Base-by-base conservation (phyloP, 2,797 vertebrate genomes). In the Eulemur mongoz region DNA sequence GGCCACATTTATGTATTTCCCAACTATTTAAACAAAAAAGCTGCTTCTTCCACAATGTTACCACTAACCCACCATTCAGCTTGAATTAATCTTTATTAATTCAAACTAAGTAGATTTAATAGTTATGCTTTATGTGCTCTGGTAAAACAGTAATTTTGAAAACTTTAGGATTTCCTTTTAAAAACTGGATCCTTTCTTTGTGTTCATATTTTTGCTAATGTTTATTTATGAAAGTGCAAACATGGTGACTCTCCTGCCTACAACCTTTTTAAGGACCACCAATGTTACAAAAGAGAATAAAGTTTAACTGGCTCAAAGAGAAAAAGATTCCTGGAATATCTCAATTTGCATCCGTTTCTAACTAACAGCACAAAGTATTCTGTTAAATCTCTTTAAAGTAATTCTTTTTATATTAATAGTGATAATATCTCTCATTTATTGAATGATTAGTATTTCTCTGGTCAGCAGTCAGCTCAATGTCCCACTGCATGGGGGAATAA, bases 71-170 rank as follows among this genome's bases (percentile, higher is more conserved):
- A 78, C 11, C 22, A 72, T 27, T 54, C 38, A 43, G 27, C 5
- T 32, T 88, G 40, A 94, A 92, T 65, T 92, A 59, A 87, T 67
- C 72, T 69, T 96, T 80, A 95, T 76, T 76, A 91, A 91, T 25
- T 82, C n/a, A 82, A 83, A 89, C 30, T 75, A 80, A 79, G n/a
- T 84, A 8, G 13, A 65, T 59, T 87, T 79, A 92, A 32, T 59
- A 76, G 30, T 87, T 88, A 95, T 90, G 57, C n/a, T 50, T 45
- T 90, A 45, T 67, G 38, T 48, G 12, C 88, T 90, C 52, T 70
- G 45, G 11, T 92, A 81, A 96, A 91, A 84, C n/a, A 88, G 18
- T 32, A 88, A 76, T 54, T 70, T 61, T 57, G 54, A 94, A 84
- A 89, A 35, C 38, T 83, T 88, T 59, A 59, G 35, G 2, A 91